Conservation (phyloP, 2,888 invertebrate species). For the Ophion slaviceki region DNA sequence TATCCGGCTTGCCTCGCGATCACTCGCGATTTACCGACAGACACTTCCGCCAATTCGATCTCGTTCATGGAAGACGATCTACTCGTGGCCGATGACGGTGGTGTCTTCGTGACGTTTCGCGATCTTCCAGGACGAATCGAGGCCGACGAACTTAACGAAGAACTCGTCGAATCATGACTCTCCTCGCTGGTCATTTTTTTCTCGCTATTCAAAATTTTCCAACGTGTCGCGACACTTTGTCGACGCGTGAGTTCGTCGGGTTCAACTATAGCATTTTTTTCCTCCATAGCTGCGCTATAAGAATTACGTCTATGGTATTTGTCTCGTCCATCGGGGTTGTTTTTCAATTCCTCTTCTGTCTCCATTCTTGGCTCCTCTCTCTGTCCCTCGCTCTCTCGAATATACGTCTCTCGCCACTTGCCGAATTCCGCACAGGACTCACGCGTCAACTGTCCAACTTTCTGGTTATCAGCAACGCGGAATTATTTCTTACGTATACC, state of each 20-base stretch:
- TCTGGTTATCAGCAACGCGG: slow-evolving; percentile 58
- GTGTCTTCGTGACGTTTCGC: slow-evolving; percentile 65
- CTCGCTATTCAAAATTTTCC: slow-evolving; percentile 53
- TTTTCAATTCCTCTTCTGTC: slow-evolving; percentile 52
- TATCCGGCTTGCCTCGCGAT: slow-evolving; percentile 54
- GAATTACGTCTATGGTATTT: slow-evolving; percentile 74
- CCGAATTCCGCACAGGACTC: slow-evolving; percentile 45
- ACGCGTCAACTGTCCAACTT: slow-evolving; percentile 59
- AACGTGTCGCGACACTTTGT: slow-evolving; percentile 59
- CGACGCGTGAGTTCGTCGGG: slow-evolving; percentile 61
- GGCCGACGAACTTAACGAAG: slow-evolving; percentile 69
- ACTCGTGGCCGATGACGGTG: slow-evolving; percentile 73
- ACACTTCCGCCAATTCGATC: slow-evolving; percentile 73
- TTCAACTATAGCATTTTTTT: slow-evolving; percentile 69
- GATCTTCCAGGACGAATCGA: slow-evolving; percentile 54
- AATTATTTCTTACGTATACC: slow-evolving; percentile 41
- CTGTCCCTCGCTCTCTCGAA: slow-evolving; percentile 7
- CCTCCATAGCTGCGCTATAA: slow-evolving; percentile 75
- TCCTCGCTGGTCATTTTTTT: slow-evolving; percentile 54
- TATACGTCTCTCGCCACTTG: slow-evolving; percentile 11
- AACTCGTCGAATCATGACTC: slow-evolving; percentile 71
- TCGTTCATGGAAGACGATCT: slow-evolving; percentile 69
- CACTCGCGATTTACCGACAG: slow-evolving; percentile 70
- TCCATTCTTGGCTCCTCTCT: slow-evolving; percentile 32
- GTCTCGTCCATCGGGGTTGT: slow-evolving; percentile 49